Evolutionary conservation across 2,888 invertebrate genomes (phyloP), one percentile per base, ranked within the genome.

Genomic region (Andrena dorsata): DNA sequence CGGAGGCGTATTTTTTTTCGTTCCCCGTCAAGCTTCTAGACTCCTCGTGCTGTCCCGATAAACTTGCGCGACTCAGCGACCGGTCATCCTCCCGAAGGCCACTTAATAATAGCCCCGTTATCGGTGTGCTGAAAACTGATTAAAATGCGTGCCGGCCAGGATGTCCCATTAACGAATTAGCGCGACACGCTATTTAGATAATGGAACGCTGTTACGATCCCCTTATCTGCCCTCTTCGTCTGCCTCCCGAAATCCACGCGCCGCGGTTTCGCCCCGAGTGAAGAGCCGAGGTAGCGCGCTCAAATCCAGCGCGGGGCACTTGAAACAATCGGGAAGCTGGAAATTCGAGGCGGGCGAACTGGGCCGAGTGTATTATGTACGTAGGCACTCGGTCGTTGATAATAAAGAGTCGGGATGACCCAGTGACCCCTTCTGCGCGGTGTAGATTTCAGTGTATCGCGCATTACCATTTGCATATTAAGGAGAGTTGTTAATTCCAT

Each of bases 121-220:
- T 88, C 88, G 61, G 71, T 58, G 58, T 47, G 72, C 65, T 80
- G 73, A 80, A 86, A 76, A 78, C 71, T 86, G 87, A 88, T 88
- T 88, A 88, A 85, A 89, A 82, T 78, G 80, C 86, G 80, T 85
- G 81, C 66, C 82, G 73, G 82, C 72, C 90, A 90, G 90, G 90
- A 90, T 88, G 87, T 90, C 86, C 83, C 87, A 85, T 85, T 86
- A 86, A 90, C 87, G 84, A 89, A 89, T 90, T 88, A 83, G 82
- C 87, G 74, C 77, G 86, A 76, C 85, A 78, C 30, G 76, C 64
- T 78, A 82, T 85, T 77, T 68, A 88, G 87, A 88, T 88, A 88
- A 75, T 63, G 71, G 5, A 7, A 20, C 64, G 41, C 65, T 77
- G 70, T 70, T 66, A 64, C 77, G 16, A 66, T 32, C 20, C 32